A percentile compares a stretch with the other conserved stretches of the same genome.
Evolutionary conservation across 2,113 vertebrate species (phyloP).

Genomic region (Vulpes ferrilata): DNA sequence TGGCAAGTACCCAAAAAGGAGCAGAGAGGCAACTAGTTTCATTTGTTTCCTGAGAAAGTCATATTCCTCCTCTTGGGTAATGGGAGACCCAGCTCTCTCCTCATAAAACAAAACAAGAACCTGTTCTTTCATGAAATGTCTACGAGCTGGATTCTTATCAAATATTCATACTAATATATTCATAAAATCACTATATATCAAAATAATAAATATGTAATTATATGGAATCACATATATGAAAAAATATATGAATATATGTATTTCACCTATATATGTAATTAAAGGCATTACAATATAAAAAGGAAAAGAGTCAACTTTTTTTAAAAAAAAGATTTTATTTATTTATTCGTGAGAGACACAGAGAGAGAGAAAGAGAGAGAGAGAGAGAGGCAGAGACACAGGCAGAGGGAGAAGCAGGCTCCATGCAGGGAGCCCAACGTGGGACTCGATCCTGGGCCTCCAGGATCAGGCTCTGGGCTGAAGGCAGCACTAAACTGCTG

Average conservation of each 20-base stretch:
- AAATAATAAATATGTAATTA: too few species aligned
- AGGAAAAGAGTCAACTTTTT: not conserved
- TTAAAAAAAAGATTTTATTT: too few species aligned
- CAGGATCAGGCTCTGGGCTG: too few species aligned
- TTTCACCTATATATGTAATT: not conserved
- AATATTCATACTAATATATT: not conserved
- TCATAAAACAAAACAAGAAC: not conserved
- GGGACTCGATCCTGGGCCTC: too few species aligned
- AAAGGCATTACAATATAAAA: not conserved
- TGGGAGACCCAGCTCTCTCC: not conserved
- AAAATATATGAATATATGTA: too few species aligned
- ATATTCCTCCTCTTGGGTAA: not conserved
- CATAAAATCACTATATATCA: not conserved
- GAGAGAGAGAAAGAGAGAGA: too few species aligned
- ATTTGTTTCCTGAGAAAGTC: not conserved
- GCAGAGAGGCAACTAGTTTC: fast-evolving
- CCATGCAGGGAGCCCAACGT: too few species aligned
- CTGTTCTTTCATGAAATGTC: not conserved
- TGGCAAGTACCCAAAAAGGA: fast-evolving
- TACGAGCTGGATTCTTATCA: not conserved
- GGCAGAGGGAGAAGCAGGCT: too few species aligned
- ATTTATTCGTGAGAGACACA: too few species aligned
- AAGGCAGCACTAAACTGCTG: too few species aligned
- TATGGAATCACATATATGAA: not conserved
- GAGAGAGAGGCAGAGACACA: too few species aligned